Evolutionary conservation across 92 coral and sea anemone species (phyloP), one percentile per base, ranked within the genome.

Genomic region (Umimayanthus chanpuru): DNA sequence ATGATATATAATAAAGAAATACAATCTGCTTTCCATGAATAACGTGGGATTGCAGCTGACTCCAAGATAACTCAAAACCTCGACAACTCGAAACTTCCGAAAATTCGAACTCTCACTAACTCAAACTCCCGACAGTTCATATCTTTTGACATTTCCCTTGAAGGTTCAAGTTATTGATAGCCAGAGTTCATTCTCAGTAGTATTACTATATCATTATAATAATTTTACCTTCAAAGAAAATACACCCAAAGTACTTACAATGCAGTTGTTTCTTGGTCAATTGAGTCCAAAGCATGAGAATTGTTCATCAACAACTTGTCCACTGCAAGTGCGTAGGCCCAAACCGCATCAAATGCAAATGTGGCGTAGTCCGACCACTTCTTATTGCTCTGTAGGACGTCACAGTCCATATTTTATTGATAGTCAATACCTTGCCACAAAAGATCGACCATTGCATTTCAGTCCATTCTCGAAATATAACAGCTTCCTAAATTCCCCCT

Each of bases 261-360:
- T 78, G 98, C 88, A 23, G 97, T 94, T 41, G 74, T 41, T 16
- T 89, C 76, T 14, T 77, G 58, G 72, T 58, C 16, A 15, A 94
- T 86, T 0, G 86, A 81, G 20, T 91, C 94, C 38, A 94, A 61
- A 2, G 94, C 95, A 6, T 70, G 75, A 20, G 98, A 89, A 61
- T 94, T 88, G 40, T 89, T 94, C 89, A 56, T 85, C 86, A 93
- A 88, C n/a, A 94, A 90, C 64, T 81, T 90, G 79, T 94, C 94
- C 73, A 94, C 76, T 73, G 98, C 98, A 21, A 94, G 83, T 25
- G 95, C 95, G 84, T 94, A 94, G 47, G 98, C 91, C 98, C 98
- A 94, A 9, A 94, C 91, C 7, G 98, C 95, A 91, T 94, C 98
- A 87, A 87, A 86, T 12, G 98, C 95, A 56, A 93, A 87, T 6